These are phyloP conservation scores for Disparrhopalites patrizii DNA, from an alignment of 2,888 invertebrate species.

Conservation along the genomic window DNA sequence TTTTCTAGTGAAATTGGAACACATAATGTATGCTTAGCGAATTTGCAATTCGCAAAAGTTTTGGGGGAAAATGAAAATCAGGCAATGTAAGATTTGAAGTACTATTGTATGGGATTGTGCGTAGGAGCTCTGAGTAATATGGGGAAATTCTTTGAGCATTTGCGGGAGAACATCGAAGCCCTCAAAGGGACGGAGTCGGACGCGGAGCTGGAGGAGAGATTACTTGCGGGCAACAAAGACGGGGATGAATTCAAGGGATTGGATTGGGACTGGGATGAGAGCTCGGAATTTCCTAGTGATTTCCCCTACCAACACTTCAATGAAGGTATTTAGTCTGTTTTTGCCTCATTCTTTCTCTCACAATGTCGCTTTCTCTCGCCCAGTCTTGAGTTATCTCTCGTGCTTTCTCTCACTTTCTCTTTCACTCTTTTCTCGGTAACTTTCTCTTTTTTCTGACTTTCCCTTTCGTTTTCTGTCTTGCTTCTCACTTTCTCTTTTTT, in stretches of 20 bases:
- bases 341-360: background rate
- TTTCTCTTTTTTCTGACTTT: background rate
- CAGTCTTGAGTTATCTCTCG: too few species aligned
- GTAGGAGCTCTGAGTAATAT: conserved; percentile 33
- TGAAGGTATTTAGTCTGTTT: conserved; percentile 9
- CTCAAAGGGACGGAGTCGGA: conserved; percentile 19
- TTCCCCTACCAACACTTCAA: conserved; percentile 2
- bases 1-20: too few species aligned
- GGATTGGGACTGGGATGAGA: conserved; percentile 14
- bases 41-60: too few species aligned
- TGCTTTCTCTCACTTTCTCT: background rate
- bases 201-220: conserved; percentile 1
- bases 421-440: background rate
- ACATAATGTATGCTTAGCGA: too few species aligned
- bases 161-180: conserved; percentile 31
- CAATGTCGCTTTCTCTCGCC: too few species aligned
- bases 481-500: too few species aligned
- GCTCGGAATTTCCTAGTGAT: background rate
- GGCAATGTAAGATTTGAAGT: too few species aligned
- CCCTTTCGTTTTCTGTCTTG: too few species aligned
- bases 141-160: conserved; percentile 32
- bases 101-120: too few species aligned
- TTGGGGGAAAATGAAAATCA: too few species aligned
- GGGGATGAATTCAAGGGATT: background rate
- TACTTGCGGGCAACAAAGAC: background rate